A percentile compares a stretch with the other conserved stretches of the same genome.
Evolutionary conservation across 2,797 vertebrate genomes (phyloP).

Genomic region (Betta splendens): DNA sequence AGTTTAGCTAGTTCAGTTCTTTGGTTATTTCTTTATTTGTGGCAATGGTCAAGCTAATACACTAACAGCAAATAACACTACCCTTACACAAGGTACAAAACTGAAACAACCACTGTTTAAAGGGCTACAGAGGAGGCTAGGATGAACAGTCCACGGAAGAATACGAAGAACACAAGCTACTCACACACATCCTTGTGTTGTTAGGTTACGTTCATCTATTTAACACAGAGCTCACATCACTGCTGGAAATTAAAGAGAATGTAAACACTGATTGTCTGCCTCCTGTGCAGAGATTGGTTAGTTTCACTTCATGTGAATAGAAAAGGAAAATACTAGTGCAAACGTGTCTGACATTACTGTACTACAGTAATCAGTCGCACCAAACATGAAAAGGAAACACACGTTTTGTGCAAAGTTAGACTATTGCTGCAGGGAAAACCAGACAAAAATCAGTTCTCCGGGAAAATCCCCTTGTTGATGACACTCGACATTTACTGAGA

Average conservation of each 20-base stretch:
- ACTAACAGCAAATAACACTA: too few relatives aligned
- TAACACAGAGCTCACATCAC: neutral
- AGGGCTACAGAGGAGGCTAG: too few relatives aligned
- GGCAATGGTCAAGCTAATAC: too few relatives aligned
- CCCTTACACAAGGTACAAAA: too few relatives aligned
- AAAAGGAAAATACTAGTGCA: constrained; percentile 18
- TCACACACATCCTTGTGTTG: too few relatives aligned
- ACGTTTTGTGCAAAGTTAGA: constrained; percentile 9
- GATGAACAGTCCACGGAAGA: too few relatives aligned
- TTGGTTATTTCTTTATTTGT: too few relatives aligned
- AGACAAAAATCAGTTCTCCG: neutral
- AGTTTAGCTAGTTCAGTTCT: too few relatives aligned
- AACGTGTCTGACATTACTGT: neutral
- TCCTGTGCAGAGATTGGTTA: constrained; percentile 3
- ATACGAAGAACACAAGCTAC: too few relatives aligned
- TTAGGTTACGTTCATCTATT: neutral
- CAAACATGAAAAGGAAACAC: neutral
- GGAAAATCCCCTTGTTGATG: constrained; percentile 1
- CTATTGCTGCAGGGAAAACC: neutral
- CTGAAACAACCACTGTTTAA: too few relatives aligned
- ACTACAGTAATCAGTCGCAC: constrained; percentile 20
- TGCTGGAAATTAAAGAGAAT: neutral
- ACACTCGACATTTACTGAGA: constrained; percentile 3
- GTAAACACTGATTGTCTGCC: neutral
- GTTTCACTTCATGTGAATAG: constrained; percentile 19